Conservation (phyloP, 1,140 invertebrate genomes). For the Neoseiulus cucumeris region DNA sequence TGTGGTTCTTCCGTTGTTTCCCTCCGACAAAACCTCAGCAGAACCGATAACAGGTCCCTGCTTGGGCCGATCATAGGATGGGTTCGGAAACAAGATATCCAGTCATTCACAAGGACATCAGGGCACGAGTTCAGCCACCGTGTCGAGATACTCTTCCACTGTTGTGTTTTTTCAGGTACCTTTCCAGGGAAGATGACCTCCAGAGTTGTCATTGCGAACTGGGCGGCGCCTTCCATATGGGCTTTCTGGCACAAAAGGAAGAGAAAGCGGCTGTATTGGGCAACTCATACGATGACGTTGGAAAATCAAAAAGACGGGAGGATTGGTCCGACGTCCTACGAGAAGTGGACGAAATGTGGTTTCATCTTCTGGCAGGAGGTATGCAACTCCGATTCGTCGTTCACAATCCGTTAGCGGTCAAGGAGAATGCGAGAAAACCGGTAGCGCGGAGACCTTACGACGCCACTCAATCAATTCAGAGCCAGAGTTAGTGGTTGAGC, state of each 20-base stretch:
- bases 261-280: constrained; percentile 15
- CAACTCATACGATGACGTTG: neutral
- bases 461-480: too few relatives aligned
- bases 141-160: too few relatives aligned
- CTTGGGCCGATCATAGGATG: too few relatives aligned
- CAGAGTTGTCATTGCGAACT: constrained; percentile 19
- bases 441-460: too few relatives aligned
- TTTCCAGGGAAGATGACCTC: constrained; percentile 14
- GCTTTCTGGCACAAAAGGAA: constrained; percentile 20
- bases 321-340: constrained; percentile 21
- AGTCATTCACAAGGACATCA: too few relatives aligned
- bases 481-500: too few relatives aligned
- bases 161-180: constrained; percentile 14
- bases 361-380: constrained; percentile 27
- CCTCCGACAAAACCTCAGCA: too few relatives aligned
- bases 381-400: neutral
- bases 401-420: neutral
- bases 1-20: too few relatives aligned
- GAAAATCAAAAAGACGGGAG: constrained; percentile 14
- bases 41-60: too few relatives aligned
- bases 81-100: too few relatives aligned
- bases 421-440: neutral
- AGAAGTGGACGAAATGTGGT: constrained; percentile 28
- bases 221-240: constrained; percentile 20
- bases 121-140: too few relatives aligned